Base-by-base conservation (phyloP, 2,113 vertebrate genomes). In the Thomomys bottae region DNA sequence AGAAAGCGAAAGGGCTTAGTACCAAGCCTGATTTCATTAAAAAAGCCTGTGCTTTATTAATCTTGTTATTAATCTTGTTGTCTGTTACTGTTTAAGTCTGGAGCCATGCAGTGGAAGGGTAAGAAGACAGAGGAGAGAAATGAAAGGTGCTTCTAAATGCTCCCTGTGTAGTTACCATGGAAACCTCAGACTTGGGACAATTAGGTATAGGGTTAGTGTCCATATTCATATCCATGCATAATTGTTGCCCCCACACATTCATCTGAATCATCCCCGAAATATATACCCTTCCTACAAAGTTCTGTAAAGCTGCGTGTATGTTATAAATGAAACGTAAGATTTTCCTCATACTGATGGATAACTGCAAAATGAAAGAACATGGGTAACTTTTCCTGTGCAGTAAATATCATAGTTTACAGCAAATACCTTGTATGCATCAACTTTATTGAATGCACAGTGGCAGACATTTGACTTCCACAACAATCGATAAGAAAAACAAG, bases 41-140 rank as follows among this genome's bases (percentile, higher is more conserved):
- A 92, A 45, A 92, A 87, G 7, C 14, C 76, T 45, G 24, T 64
- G 59, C 36, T 84, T 70, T 89, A 84, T 94, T 94, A 95, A 78
- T 94, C 81, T 86, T 77, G 54, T 70, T 89, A 84, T 94, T 94
- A 95, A 75, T 94, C 84, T 86, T 77, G 54, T 83, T 96, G 71
- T 87, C 78, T 84, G 32, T 87, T 81, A 79, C 36, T 70, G 32
- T 92, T 96, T 93, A 94, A 90, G 45, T 87, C 45, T 68, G 57
- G 63, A 91, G 34, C 4, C 61, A 66, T 34, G 89, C 0, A 34
- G 36, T 70, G 32, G 64, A 94, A 92, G 38, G 28, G 18, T 77
- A 32, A 88, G 42, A 89, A n/a, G 24, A 81, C 20, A 93, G 2
- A 85, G 21, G 17, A 45, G 38, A 79, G 24, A 84, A 82, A 76